Percentiles rank a stretch among this genome's conserved stretches.
Conservation (phyloP, 2,797 vertebrate genomes). For the Alexandromys oeconomus region DNA sequence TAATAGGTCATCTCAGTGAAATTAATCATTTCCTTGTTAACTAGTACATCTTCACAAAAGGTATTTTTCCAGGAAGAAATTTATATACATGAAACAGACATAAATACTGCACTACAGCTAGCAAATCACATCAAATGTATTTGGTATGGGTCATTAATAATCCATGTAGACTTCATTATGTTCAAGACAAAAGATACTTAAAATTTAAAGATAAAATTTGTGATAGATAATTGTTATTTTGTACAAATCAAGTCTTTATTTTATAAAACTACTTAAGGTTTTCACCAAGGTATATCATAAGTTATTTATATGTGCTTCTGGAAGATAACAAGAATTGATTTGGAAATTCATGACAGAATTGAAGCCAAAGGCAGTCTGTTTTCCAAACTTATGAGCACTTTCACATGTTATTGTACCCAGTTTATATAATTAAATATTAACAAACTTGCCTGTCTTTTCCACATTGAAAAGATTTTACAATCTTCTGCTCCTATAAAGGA, state of each 20-base stretch:
- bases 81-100: constrained; percentile 41
- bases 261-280: constrained; percentile 62
- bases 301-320: constrained; percentile 43
- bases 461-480: constrained; percentile 1
- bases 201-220: constrained; percentile 53
- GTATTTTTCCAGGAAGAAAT: constrained; percentile 63
- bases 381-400: not conserved
- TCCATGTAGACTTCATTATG: constrained; percentile 65
- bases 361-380: not conserved
- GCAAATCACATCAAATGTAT: constrained; percentile 65
- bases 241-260: constrained; percentile 44
- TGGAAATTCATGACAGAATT: constrained; percentile 2
- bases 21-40: constrained; percentile 21
- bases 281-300: constrained; percentile 64
- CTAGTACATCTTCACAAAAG: not conserved
- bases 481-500: not conserved
- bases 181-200: constrained; percentile 69
- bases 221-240: constrained; percentile 53
- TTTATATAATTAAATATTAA: constrained; percentile 68
- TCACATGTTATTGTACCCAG: not conserved
- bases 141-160: constrained; percentile 80
- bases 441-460: not conserved
- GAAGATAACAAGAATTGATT: constrained; percentile 36
- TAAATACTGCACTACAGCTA: constrained; percentile 1
- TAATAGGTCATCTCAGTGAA: not conserved